These are phyloP conservation scores for Patella caerulea DNA, from an alignment of 2,888 invertebrate genomes.

Conservation along the genomic window DNA sequence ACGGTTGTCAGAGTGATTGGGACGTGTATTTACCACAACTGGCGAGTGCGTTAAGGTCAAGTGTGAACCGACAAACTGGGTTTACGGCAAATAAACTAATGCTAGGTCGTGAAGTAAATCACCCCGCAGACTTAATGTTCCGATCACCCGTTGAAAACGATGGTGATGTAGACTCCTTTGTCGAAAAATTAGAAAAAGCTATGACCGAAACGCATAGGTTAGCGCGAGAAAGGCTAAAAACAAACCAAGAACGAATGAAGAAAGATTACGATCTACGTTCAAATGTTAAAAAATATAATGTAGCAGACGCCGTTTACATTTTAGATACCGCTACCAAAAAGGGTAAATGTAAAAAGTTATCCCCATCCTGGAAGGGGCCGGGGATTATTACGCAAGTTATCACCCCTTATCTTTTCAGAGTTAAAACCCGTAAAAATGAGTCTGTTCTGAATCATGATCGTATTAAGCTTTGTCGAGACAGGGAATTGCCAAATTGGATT, in stretches of 20 bases:
- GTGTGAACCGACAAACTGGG: no score
- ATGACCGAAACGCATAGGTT: neutral
- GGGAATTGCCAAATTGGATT: slow-evolving; percentile 23
- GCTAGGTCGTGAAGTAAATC: no score
- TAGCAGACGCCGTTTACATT: neutral
- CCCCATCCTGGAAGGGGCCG: slow-evolving; percentile 32
- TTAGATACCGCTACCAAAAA: slow-evolving; percentile 11
- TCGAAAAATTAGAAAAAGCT: neutral
- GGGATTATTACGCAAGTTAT: slow-evolving; percentile 25
- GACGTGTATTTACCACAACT: no score
- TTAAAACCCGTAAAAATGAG: slow-evolving; percentile 12
- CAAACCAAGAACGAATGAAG: slow-evolving; percentile 4
- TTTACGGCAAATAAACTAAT: no score
- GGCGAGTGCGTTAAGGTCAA: no score
- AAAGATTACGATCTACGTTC: slow-evolving; percentile 1
- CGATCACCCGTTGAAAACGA: no score
- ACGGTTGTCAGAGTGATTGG: no score
- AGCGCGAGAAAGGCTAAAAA: slow-evolving; percentile 8
- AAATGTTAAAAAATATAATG: neutral
- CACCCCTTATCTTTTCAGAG: slow-evolving; percentile 22
- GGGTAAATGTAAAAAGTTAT: slow-evolving; percentile 25
- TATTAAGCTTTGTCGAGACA: slow-evolving; percentile 24
- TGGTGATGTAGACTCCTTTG: neutral
- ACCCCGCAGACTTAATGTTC: no score
- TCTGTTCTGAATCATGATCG: slow-evolving; percentile 29